Evolutionary conservation across 2,888 invertebrate species (phyloP).

Genomic region (Synergus umbraculus): DNA sequence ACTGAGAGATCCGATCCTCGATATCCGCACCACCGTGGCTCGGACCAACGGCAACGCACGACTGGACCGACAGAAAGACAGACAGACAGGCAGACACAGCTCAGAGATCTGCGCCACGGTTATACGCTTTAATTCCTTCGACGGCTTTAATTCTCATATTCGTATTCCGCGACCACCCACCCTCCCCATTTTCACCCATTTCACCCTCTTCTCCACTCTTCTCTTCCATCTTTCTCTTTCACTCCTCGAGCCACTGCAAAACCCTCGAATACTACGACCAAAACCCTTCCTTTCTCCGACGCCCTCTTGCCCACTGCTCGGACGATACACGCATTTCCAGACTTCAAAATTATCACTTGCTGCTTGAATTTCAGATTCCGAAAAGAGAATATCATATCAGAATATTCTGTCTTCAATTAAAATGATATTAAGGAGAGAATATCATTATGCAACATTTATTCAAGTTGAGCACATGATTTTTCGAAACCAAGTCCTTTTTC

Average conservation of each 20-base stretch:
- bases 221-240: conserved; percentile 19
- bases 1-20: conserved; percentile 69
- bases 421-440: background rate
- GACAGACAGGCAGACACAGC: conserved; percentile 61
- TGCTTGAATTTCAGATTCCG: conserved; percentile 10
- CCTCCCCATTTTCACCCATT: conserved; percentile 51
- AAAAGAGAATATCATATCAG: conserved; percentile 3
- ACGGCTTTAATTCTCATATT: conserved; percentile 77
- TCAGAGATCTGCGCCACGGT: conserved; percentile 66
- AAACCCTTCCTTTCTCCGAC: conserved; percentile 62
- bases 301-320: conserved; percentile 59
- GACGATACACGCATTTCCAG: conserved; percentile 38
- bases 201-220: conserved; percentile 36
- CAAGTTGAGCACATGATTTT: no score
- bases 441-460: background rate
- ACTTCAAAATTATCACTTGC: conserved; percentile 31
- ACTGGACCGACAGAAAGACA: conserved; percentile 36
- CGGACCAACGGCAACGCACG: conserved; percentile 41
- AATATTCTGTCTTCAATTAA: background rate
- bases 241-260: conserved; percentile 37
- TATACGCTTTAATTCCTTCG: conserved; percentile 77
- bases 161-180: conserved; percentile 68
- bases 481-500: no score
- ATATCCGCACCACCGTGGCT: conserved; percentile 62
- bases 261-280: conserved; percentile 12